These are phyloP conservation scores for Lagopus leucura DNA, from an alignment of 2,113 vertebrate species.

Conservation along the genomic window DNA sequence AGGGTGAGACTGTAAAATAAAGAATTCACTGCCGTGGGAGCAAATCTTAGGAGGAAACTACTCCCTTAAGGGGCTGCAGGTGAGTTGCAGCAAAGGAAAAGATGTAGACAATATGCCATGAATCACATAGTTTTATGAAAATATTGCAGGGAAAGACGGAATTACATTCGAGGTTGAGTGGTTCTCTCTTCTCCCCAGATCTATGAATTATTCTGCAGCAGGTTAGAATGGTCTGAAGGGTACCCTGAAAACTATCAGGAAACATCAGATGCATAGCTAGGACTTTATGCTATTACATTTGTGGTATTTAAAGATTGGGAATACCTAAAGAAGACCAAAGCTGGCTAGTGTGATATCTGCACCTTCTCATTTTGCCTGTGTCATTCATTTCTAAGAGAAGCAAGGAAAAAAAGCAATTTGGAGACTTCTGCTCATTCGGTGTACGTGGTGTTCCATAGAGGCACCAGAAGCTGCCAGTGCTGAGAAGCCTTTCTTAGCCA, in stretches of 20 bases:
- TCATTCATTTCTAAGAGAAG: neutral
- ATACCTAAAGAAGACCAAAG: neutral
- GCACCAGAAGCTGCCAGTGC: neutral
- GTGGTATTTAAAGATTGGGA: neutral
- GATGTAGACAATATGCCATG: neutral
- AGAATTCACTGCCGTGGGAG: neutral
- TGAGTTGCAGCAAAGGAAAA: neutral
- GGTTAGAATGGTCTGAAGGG: neutral
- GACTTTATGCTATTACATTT: neutral
- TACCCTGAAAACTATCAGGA: rapidly evolving
- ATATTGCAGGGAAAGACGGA: neutral
- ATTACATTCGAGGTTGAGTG: neutral
- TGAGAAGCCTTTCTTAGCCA: neutral
- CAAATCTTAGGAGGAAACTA: neutral
- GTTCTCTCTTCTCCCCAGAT: neutral
- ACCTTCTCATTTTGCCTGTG: neutral
- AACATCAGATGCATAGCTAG: neutral
- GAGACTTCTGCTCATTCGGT: neutral
- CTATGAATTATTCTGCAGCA: neutral
- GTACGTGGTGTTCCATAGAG: too few species aligned
- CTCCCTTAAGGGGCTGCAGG: neutral
- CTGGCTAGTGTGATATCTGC: neutral
- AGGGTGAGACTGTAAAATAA: neutral
- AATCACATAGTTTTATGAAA: neutral
- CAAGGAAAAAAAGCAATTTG: neutral